Percentiles rank a stretch among this genome's conserved stretches.
Evolutionary conservation across 2,888 invertebrate species (phyloP).

Genomic region (Polymixis lichenea): DNA sequence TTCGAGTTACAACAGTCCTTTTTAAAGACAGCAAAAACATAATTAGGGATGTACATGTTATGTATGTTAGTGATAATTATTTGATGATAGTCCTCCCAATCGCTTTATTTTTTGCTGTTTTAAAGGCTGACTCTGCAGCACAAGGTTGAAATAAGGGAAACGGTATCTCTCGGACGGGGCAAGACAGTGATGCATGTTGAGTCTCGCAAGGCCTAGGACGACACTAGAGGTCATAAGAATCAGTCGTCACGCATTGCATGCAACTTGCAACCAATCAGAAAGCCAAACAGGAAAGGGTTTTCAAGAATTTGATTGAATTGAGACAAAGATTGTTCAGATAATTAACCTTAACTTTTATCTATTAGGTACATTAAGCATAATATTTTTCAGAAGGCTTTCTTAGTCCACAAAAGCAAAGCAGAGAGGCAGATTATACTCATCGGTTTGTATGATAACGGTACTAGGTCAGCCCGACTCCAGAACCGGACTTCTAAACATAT

Average conservation of each 20-base stretch:
- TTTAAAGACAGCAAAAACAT: background rate
- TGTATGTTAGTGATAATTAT: too few species aligned
- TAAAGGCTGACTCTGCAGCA: slow-evolving; percentile 1
- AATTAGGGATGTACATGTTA: background rate
- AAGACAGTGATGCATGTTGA: slow-evolving; percentile 31
- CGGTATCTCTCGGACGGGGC: slow-evolving; percentile 9
- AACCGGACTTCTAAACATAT: too few species aligned
- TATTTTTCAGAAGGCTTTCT: background rate
- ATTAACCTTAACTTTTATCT: background rate
- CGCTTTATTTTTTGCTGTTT: background rate
- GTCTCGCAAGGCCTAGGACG: slow-evolving; percentile 25
- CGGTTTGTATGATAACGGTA: too few species aligned
- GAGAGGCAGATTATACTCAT: too few species aligned
- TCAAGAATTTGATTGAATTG: background rate
- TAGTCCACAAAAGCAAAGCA: too few species aligned
- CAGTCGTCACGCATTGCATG: slow-evolving; percentile 22
- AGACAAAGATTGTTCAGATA: background rate
- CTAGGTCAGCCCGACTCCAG: too few species aligned
- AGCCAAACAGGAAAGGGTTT: background rate
- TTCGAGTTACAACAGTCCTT: background rate
- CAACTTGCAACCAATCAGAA: background rate
- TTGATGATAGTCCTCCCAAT: background rate
- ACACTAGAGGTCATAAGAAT: background rate
- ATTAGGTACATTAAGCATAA: background rate
- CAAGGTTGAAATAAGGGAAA: slow-evolving; percentile 1